phyloP scores from a whole-genome alignment of 2,888 invertebrate species.

The Lobophora halterata region DNA sequence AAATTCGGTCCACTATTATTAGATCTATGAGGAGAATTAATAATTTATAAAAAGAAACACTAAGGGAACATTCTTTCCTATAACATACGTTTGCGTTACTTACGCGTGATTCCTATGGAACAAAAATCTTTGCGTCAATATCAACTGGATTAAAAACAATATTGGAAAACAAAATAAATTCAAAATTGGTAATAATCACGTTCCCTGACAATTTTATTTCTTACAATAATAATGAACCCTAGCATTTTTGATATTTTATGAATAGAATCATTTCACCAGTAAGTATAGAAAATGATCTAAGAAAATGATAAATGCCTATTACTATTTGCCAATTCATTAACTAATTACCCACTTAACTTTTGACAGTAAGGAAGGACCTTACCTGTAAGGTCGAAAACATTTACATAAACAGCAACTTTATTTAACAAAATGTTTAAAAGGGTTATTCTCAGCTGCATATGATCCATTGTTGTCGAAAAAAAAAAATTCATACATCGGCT shows the following conservation, averaged over 20 bases:
- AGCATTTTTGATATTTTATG: no score
- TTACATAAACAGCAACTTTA: no score
- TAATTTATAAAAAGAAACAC: slow-evolving; percentile 46
- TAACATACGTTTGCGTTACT: slow-evolving; percentile 69
- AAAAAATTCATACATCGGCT: no score
- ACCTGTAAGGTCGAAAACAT: no score
- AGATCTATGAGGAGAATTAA: slow-evolving; percentile 40
- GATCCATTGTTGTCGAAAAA: no score
- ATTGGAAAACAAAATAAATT: slow-evolving; percentile 31
- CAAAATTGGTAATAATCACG: slow-evolving; percentile 2
- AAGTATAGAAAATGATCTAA: no score
- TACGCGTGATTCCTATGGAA: slow-evolving; percentile 81
- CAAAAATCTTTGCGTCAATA: slow-evolving; percentile 67
- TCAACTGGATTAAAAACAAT: slow-evolving; percentile 45
- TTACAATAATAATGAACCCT: no score
- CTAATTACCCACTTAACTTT: no score
- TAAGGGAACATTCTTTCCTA: slow-evolving; percentile 63
- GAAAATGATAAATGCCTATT: slow-evolving; percentile 13
- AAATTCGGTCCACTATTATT: slow-evolving; percentile 37
- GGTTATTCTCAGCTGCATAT: no score
- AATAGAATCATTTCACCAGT: no score
- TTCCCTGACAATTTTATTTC: not conserved
- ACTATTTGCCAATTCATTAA: slow-evolving; percentile 27
- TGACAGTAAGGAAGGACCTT: no score
- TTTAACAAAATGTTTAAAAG: no score